phyloP scores from a whole-genome alignment of 2,888 invertebrate genomes.

The Ectemnius continuus region DNA sequence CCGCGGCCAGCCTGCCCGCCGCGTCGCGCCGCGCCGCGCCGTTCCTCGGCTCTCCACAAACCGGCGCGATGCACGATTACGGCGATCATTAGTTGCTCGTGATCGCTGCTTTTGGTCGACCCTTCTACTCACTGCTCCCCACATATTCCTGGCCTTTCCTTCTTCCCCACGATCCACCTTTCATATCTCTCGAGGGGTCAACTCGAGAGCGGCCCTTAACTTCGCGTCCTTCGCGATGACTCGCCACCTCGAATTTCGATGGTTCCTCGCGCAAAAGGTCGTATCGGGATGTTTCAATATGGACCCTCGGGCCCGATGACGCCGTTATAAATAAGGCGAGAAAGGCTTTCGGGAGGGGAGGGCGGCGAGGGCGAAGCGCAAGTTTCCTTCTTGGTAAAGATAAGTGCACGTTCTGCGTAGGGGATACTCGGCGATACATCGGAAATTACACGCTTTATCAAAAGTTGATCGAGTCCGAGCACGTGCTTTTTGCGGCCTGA shows the following conservation, averaged over 20 bases:
- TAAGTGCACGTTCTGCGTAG: constrained; percentile 51
- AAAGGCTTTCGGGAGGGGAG: constrained; percentile 26
- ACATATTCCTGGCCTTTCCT: constrained; percentile 8
- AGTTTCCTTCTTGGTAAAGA: constrained; percentile 52
- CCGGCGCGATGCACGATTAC: constrained; percentile 43
- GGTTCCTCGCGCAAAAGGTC: too few species aligned
- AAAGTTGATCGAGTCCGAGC: constrained; percentile 51
- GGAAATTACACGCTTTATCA: constrained; percentile 57
- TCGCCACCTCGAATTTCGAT: too few species aligned
- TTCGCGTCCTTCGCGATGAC: too few species aligned
- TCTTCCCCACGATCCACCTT: neutral
- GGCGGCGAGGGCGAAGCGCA: constrained; percentile 40
- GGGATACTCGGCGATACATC: constrained; percentile 34
- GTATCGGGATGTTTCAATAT: neutral
- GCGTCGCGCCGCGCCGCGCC: too few species aligned
- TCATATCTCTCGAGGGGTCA: too few species aligned
- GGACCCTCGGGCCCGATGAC: neutral
- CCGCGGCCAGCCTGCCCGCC: constrained; percentile 26
- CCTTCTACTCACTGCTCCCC: constrained; percentile 18
- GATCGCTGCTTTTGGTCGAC: constrained; percentile 40
- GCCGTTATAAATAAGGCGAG: constrained; percentile 12
- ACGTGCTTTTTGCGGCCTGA: constrained; percentile 42
- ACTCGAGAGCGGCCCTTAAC: too few species aligned
- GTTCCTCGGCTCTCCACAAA: neutral
- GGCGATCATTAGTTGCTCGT: constrained; percentile 44